Base-by-base conservation (phyloP, 2,797 vertebrate genomes). In the Erethizon dorsatum region DNA sequence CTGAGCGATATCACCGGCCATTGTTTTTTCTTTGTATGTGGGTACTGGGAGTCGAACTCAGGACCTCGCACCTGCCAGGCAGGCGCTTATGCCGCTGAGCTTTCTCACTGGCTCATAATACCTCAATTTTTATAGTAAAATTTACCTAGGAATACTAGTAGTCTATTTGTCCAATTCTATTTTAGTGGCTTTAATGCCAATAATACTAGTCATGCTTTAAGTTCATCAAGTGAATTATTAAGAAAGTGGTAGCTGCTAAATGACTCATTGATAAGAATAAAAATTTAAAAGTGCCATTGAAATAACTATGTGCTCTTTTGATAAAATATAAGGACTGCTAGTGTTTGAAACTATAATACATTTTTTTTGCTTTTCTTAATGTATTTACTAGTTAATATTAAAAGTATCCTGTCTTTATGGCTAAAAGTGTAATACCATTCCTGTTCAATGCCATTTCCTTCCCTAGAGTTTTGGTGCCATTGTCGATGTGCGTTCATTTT, bases 401-500 rank as follows among this genome's bases (percentile, higher is more conserved):
- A 50, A 75, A 77, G 12, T 31, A 45, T 45, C 73, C 45, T 11
- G 6, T 50, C 73, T 75, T 28, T 17, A 50, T 50, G 6, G 14
- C 28, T 77, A 47, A 15, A 31, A 77, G 7, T 77, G 6, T 50
- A 31, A 31, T 50, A 26, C 26, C 26, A 28, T 50, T 73, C 14
- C 73, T 77, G 6, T 31, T 47, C 45, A 50, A 28, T 77, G 26
- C 24, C 45, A 50, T 17, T 77, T 50, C 47, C 45, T 84, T 61
- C 75, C 45, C n/a, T 77, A 59, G 63, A 95, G 90, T 96, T 97
- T 96, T 92, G 94, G 50, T 88, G 33, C 56, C 20, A 91, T 96
- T 94, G n/a, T 92, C 63, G 88, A 67, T 95, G 33, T 93, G 75
- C 94, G 59, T 77, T 1, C 83, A 77, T 97, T 97, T 98, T 97